Conservation (phyloP, 2,113 vertebrate genomes). For the Pomatorhinus ruficollis region DNA sequence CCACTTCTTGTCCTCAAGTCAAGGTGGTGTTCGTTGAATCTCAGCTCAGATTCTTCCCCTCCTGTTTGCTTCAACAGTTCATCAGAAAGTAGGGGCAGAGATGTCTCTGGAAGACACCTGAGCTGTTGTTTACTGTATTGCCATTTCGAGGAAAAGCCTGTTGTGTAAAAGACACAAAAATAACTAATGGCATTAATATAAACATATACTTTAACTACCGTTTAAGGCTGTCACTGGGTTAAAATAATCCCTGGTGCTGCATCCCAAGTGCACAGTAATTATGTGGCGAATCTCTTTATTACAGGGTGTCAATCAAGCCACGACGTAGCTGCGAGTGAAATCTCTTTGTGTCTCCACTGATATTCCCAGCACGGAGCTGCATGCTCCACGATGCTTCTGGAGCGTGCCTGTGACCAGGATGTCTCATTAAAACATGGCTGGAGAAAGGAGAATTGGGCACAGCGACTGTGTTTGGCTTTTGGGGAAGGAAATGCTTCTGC, state of each 20-base stretch:
- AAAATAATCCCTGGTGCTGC: not conserved
- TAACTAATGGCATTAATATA: conserved; percentile 34
- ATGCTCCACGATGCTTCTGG: not conserved
- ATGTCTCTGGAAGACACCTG: not conserved
- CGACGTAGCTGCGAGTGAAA: not conserved
- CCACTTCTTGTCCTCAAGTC: not conserved
- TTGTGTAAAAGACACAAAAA: conserved; percentile 26
- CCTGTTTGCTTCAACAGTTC: not conserved
- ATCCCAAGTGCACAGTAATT: conserved; percentile 44
- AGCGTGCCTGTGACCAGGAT: not conserved
- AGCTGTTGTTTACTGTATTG: not conserved
- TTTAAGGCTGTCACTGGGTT: conserved; percentile 52
- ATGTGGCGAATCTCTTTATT: conserved; percentile 50
- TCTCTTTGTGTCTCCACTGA: not conserved
- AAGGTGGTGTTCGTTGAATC: not conserved
- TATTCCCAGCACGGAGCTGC: conserved; percentile 12
- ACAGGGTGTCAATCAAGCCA: conserved; percentile 35
- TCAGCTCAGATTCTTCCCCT: not conserved
- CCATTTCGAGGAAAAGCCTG: not conserved
- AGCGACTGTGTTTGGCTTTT: not conserved
- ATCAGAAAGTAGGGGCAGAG: not conserved
- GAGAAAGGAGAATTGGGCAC: not conserved
- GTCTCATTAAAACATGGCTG: not conserved
- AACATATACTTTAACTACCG: conserved; percentile 25
- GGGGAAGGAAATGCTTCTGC: not conserved